Evolutionary conservation across 2,797 vertebrate genomes (phyloP).

Genomic region (Gobio occitaniae): DNA sequence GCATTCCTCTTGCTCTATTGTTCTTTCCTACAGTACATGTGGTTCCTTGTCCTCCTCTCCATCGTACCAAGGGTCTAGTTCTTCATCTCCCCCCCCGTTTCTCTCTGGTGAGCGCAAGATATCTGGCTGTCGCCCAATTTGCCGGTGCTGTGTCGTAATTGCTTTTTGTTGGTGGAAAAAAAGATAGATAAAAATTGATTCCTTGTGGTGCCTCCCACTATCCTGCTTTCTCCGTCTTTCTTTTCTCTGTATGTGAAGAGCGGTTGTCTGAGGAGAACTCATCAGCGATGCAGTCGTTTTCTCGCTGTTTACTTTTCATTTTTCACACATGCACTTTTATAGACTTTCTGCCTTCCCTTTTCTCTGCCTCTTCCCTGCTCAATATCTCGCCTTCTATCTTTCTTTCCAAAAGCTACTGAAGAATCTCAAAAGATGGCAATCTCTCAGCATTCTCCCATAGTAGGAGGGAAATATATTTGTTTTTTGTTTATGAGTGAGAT

Average conservation of each 20-base stretch:
- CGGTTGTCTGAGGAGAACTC: slow-evolving; percentile 66
- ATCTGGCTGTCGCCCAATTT: slow-evolving; percentile 69
- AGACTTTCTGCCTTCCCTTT: slow-evolving; percentile 50
- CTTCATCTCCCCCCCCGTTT: slow-evolving; percentile 20
- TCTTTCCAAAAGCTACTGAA: slow-evolving; percentile 17
- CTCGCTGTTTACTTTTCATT: slow-evolving; percentile 71
- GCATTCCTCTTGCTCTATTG: slow-evolving; percentile 27
- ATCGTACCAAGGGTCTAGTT: slow-evolving; percentile 46
- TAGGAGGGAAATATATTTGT: slow-evolving; percentile 62
- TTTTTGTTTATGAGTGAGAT: slow-evolving; percentile 52
- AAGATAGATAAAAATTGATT: slow-evolving; percentile 49
- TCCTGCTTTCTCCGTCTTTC: slow-evolving; percentile 11
- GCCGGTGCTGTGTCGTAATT: slow-evolving; percentile 68
- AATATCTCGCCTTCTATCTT: background rate
- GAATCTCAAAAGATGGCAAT: slow-evolving; percentile 65
- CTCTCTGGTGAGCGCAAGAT: slow-evolving; percentile 52
- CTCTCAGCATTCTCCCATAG: slow-evolving; percentile 63
- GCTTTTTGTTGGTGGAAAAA: slow-evolving; percentile 66
- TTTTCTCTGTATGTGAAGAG: slow-evolving; percentile 39
- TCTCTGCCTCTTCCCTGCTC: slow-evolving; percentile 6
- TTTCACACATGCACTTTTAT: slow-evolving; percentile 67
- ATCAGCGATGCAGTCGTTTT: slow-evolving; percentile 65
- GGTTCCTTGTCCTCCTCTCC: slow-evolving; percentile 37
- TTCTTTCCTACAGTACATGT: slow-evolving; percentile 35
- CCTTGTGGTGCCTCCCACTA: slow-evolving; percentile 35